phyloP scores from a whole-genome alignment of 2,113 vertebrate species.

The Mellivora capensis region DNA sequence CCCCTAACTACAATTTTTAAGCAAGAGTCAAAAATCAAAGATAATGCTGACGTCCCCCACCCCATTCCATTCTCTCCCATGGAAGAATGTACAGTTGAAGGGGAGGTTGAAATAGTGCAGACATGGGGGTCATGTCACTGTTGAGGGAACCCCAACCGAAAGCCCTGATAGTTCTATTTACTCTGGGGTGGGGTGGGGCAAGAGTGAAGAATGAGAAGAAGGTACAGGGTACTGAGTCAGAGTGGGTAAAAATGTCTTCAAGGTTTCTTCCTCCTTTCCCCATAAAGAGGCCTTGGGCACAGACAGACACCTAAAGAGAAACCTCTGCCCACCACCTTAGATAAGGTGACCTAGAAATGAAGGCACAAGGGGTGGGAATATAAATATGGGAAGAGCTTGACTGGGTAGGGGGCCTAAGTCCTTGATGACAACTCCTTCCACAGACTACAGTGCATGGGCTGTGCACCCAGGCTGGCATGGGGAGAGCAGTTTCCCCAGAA shows the following conservation, averaged over 20 bases:
- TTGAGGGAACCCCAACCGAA: not conserved
- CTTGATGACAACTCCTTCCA: not conserved
- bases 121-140: not conserved
- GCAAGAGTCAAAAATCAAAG: not conserved
- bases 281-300: not conserved
- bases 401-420: no score
- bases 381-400: not conserved
- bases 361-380: not conserved
- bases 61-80: not conserved
- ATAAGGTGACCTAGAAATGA: not conserved
- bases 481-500: not conserved
- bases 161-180: not conserved
- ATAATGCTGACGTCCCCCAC: not conserved
- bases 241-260: not conserved
- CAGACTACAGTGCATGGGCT: not conserved
- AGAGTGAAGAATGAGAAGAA: not conserved
- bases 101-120: not conserved
- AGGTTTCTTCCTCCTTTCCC: not conserved
- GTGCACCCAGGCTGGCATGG: no score
- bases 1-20: not conserved
- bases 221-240: not conserved
- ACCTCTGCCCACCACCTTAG: not conserved
- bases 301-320: not conserved
- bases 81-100: not conserved
- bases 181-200: not conserved